Evolutionary conservation across 2,888 invertebrate genomes (phyloP), one percentile per base, ranked within the genome.

Genomic region (Catotricha subobsoleta): DNA sequence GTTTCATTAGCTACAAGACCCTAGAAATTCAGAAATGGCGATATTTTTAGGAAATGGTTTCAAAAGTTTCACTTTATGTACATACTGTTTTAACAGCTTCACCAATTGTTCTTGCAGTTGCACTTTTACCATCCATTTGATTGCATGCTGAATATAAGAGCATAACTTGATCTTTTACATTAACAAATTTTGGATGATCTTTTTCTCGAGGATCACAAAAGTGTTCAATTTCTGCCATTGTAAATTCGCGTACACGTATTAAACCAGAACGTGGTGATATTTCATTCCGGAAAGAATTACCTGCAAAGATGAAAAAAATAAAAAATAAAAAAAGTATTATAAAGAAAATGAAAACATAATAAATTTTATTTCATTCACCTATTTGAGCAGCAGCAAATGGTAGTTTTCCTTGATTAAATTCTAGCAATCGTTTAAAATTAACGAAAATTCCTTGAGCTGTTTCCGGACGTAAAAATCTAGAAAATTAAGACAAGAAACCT

Each of bases 381-480:
- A 99, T 95, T 67, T 99, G 98, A 10, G 97, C 97, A 41, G 92
- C 95, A 47, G 97, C 97, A 67, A 98, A 99, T 20, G 98, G 98
- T 27, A 97, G 61, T 47, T 76, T 77, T 7, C 94, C 95, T 57
- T 92, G 91, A 62, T 98, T 98, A 60, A 98, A 98, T 62, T 95
- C 95, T 41, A 98, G 62, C 20, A 99, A 69, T 12, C 98, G 72
- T 61, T 98, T 98, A 60, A 99, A 99, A 64, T 99, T 99, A 0
- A 99, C 97, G 66, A 99, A 99, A 50, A 99, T 99, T 20, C 98
- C 98, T 62, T 99, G 98, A 1, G 98, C 98, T 12, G 98, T 99
- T 68, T 99, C 98, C 18, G 98, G 98, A 44, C 98, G 74, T 18
- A 99, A 68, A 58, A 82, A 98, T 13, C 79, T 75, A 52, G 39